Conservation (phyloP, 2,797 vertebrate species). For the Malacoraja senta region DNA sequence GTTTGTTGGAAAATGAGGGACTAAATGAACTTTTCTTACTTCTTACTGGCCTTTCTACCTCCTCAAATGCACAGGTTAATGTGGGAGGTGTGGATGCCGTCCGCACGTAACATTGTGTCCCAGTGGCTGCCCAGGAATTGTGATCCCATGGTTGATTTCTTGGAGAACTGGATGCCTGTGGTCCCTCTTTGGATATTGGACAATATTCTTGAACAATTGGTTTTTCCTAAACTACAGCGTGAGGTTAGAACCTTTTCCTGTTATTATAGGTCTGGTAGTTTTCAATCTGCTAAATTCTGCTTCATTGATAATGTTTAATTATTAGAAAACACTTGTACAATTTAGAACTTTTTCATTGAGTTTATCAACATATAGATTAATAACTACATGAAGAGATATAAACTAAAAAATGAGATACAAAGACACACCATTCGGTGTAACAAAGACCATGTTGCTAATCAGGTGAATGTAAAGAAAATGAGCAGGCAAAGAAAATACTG, state of each 20-base stretch:
- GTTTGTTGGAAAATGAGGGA: background rate
- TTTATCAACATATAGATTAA: background rate
- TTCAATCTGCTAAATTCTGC: background rate
- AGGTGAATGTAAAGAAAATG: background rate
- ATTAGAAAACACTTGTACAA: background rate
- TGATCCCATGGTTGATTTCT: slow-evolving; percentile 84
- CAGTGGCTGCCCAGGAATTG: slow-evolving; percentile 88
- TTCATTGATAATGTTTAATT: too few species aligned
- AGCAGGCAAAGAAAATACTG: background rate
- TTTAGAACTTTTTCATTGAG: background rate
- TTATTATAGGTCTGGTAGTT: background rate
- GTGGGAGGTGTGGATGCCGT: slow-evolving; percentile 93
- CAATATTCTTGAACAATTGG: slow-evolving; percentile 83
- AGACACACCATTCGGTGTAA: background rate
- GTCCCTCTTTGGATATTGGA: slow-evolving; percentile 86
- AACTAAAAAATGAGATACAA: background rate
- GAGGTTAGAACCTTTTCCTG: slow-evolving; percentile 61
- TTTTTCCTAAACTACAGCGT: slow-evolving; percentile 88
- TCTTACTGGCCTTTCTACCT: background rate
- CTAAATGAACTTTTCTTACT: background rate
- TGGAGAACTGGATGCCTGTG: slow-evolving; percentile 82
- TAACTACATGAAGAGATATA: background rate
- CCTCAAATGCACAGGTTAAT: slow-evolving; percentile 62
- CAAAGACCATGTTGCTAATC: background rate
- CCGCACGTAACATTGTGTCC: slow-evolving; percentile 70